A percentile compares a stretch with the other conserved stretches of the same genome.
These are phyloP conservation scores for Lymantria dispar DNA, from an alignment of 2,888 invertebrate genomes.

Conservation along the genomic window DNA sequence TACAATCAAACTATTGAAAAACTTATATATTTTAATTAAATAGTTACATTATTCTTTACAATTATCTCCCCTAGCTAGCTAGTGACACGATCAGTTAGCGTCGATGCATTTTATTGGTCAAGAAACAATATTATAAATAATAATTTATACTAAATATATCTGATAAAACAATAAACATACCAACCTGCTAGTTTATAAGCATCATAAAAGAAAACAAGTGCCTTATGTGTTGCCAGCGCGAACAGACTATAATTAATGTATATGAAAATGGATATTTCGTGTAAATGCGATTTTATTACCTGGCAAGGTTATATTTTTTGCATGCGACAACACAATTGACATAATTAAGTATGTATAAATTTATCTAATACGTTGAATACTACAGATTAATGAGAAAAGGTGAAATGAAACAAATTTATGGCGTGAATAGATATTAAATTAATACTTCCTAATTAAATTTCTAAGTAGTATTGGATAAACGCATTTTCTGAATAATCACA, in stretches of 20 bases:
- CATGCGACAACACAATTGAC: conserved; percentile 39
- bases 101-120: conserved; percentile 79
- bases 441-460: too few relatives aligned
- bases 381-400: conserved; percentile 41
- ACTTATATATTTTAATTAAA: conserved; percentile 82
- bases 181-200: conserved; percentile 54
- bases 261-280: conserved; percentile 8
- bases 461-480: too few relatives aligned
- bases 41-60: conserved; percentile 81
- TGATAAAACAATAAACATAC: conserved; percentile 68
- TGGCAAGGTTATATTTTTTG: conserved; percentile 20
- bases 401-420: too few relatives aligned
- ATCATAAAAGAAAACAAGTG: conserved; percentile 39
- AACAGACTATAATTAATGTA: conserved; percentile 25
- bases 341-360: conserved; percentile 41
- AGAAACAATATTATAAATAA: conserved; percentile 75
- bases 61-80: conserved; percentile 70
- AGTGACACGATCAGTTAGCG: conserved; percentile 71
- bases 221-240: conserved; percentile 48
- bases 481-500: too few relatives aligned
- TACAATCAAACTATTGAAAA: conserved; percentile 61
- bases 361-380: conserved; percentile 54
- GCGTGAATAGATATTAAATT: too few relatives aligned
- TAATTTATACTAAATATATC: conserved; percentile 75
- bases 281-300: conserved; percentile 38